Conservation (phyloP, 1,140 invertebrate genomes). For the Caenorhabditis remanei region DNA sequence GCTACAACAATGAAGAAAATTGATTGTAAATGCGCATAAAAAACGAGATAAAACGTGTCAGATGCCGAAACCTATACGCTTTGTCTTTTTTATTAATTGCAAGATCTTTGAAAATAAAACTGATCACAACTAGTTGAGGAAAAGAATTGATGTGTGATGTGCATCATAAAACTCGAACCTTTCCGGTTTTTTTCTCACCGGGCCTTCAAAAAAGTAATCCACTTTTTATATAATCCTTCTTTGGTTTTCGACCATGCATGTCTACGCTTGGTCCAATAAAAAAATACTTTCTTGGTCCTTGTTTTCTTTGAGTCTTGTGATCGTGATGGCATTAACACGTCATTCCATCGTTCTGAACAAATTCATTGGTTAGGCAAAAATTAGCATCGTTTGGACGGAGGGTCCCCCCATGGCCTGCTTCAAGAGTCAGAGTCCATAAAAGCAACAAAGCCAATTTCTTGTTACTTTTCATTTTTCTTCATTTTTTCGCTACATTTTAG, state of each 20-base stretch:
- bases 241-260: background rate
- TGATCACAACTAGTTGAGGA: too few relatives aligned
- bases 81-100: background rate
- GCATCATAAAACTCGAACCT: background rate
- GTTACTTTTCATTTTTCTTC: background rate
- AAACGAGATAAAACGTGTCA: background rate
- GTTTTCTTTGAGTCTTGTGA: slow-evolving; percentile 7
- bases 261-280: background rate
- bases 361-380: slow-evolving; percentile 32
- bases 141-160: slow-evolving; percentile 34
- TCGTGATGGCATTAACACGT: slow-evolving; percentile 24
- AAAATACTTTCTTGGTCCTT: background rate
- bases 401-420: background rate
- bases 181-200: background rate
- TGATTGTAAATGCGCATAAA: background rate
- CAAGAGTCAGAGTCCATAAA: slow-evolving; percentile 7
- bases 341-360: slow-evolving; percentile 15
- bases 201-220: background rate
- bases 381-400: slow-evolving; percentile 13
- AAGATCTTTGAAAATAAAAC: background rate
- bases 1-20: background rate
- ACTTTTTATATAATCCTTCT: background rate
- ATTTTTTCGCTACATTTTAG: background rate
- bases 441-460: slow-evolving; percentile 5
- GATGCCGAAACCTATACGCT: background rate